These are phyloP conservation scores for Enchytraeus crypticus DNA, from an alignment of 2,888 invertebrate genomes.

Conservation along the genomic window DNA sequence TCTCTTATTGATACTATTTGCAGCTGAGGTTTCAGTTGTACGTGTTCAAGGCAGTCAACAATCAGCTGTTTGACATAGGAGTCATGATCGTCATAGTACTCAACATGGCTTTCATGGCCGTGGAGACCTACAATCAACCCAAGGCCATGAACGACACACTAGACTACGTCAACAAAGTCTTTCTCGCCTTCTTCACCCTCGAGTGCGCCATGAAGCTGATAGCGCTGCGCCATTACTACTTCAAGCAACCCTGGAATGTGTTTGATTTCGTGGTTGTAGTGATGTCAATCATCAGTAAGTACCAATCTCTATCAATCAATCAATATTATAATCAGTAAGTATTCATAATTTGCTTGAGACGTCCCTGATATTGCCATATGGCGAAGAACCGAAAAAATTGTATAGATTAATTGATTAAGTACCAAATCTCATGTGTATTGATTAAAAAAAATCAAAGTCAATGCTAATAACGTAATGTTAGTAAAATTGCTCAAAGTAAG, in stretches of 20 bases:
- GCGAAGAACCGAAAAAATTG: neutral
- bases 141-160: constrained; percentile 56
- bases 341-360: neutral
- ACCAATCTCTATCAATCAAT: too few species aligned
- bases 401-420: neutral
- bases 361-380: too few species aligned
- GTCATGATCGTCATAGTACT: constrained; percentile 98
- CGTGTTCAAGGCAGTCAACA: constrained; percentile 92
- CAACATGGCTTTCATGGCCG: constrained; percentile 96
- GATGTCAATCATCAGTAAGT: constrained; percentile 87
- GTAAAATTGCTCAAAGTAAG: too few species aligned
- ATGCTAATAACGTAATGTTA: too few species aligned
- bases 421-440: too few species aligned
- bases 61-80: constrained; percentile 97
- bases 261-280: constrained; percentile 98
- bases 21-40: constrained; percentile 93
- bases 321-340: neutral
- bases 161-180: constrained; percentile 88
- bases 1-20: too few species aligned
- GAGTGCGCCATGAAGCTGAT: constrained; percentile 97
- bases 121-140: constrained; percentile 89
- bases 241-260: too few species aligned
- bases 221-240: constrained; percentile 94
- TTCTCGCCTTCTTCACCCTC: constrained; percentile 94
- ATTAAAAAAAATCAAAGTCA: too few species aligned